Evolutionary conservation across 2,797 vertebrate species (phyloP), one percentile per base, ranked within the genome.

Genomic region (Xiphophorus birchmanni): DNA sequence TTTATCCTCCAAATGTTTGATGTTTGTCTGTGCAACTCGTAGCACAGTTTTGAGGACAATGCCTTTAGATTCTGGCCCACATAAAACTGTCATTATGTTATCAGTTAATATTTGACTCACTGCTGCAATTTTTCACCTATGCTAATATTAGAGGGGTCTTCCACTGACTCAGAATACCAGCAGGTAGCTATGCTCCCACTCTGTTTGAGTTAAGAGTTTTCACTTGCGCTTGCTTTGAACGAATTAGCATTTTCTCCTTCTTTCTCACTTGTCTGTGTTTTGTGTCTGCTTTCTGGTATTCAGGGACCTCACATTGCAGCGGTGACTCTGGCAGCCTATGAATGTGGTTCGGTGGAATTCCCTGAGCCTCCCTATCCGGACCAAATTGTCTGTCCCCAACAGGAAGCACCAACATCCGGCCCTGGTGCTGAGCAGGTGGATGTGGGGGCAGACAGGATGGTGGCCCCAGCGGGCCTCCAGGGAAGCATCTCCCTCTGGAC

Each of bases 291-390:
- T 80, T 54, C 50, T 88, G 9, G 79, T 77, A 80, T 82, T 77
- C 93, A 98, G 98, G 96, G 96, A 88, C 97, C 96, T 87, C 97
- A 97, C 90, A 97, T 97, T 92, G 96, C 97, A 54, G 96, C 96
- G 3, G 97, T 97, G 79, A 97, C 96, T 35, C 94, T 97, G 82
- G 97, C 96, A 81, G 97, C 97, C 13, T 97, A 96, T 79, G 96
- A 97, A 93, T 97, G 97, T 87, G 96, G 96, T 90, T 97, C 97
- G 0, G 97, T 97, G 84, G 96, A 97, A 91, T 97, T 97, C 88
- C 97, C 97, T 18, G 96, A 97, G 86, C 97, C 97, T 26, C 96
- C 96, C 0, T 97, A 97, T 90, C 97, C 97, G 0, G 96, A 97
- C 88, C 95, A 97, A 52, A 97, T 97, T 78, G 92, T 96, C 88